Conservation (phyloP, 2,113 vertebrate genomes). For the Esox niger region DNA sequence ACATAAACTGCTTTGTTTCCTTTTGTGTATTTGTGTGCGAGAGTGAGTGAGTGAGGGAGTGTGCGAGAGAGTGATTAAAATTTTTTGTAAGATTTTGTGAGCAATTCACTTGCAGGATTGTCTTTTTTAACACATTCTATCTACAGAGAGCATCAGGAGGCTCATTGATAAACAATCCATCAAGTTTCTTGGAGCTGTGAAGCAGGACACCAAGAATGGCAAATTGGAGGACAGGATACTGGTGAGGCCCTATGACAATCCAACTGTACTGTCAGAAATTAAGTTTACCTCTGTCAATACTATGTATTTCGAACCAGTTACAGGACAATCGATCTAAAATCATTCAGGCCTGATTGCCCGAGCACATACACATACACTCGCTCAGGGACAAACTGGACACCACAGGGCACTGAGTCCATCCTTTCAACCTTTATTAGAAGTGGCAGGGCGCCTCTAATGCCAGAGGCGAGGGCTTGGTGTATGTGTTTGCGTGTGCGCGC, state of each 20-base stretch:
- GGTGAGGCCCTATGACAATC: slow-evolving; percentile 42
- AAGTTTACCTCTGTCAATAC: neutral
- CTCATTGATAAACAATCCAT: slow-evolving; percentile 72
- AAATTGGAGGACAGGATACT: slow-evolving; percentile 74
- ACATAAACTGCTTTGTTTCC: neutral
- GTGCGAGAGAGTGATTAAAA: neutral
- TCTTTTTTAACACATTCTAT: neutral
- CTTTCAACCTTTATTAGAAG: slow-evolving; percentile 62
- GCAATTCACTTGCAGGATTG: neutral
- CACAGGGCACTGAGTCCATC: slow-evolving; percentile 57
- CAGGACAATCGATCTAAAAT: neutral
- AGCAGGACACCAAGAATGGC: slow-evolving; percentile 69
- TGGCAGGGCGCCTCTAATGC: slow-evolving; percentile 70
- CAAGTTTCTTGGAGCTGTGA: slow-evolving; percentile 73
- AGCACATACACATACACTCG: slow-evolving; percentile 9
- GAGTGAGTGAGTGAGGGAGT: neutral
- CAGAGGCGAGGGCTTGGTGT: slow-evolving; percentile 28
- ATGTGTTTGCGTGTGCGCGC: slow-evolving; percentile 15
- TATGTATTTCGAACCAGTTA: neutral
- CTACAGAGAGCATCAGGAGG: slow-evolving; percentile 76
- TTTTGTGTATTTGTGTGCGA: neutral
- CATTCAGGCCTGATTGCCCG: slow-evolving; percentile 5
- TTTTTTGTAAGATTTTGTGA: neutral
- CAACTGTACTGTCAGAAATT: neutral
- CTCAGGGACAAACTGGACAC: slow-evolving; percentile 56